Conservation (phyloP, 1,140 invertebrate species). For the Tetramorium simillimum region DNA sequence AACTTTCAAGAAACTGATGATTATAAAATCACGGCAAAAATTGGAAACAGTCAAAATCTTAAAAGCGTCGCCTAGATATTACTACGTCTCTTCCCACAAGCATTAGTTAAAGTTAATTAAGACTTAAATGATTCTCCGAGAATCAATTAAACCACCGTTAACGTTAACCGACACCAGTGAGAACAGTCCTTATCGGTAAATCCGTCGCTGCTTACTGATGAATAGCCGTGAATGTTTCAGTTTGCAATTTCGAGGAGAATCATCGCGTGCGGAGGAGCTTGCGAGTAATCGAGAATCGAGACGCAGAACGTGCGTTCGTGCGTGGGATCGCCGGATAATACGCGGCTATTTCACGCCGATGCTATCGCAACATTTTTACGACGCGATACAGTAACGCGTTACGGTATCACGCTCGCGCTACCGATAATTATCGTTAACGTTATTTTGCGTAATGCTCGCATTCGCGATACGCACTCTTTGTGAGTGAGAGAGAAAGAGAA, state of each 20-base stretch:
- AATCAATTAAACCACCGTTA: slow-evolving; percentile 35
- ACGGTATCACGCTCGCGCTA: slow-evolving; percentile 62
- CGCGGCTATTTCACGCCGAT: slow-evolving; percentile 56
- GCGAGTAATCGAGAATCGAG: slow-evolving; percentile 47
- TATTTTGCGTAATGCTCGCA: slow-evolving; percentile 45
- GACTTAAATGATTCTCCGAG: slow-evolving; percentile 41
- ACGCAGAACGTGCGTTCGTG: slow-evolving; percentile 58
- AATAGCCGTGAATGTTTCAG: slow-evolving; percentile 43
- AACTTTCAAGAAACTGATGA: neutral
- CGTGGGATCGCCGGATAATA: slow-evolving; percentile 59
- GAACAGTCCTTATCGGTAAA: slow-evolving; percentile 42
- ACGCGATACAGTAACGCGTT: slow-evolving; percentile 56
- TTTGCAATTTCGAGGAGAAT: slow-evolving; percentile 47
- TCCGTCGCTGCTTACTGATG: slow-evolving; percentile 25
- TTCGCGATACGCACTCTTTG: neutral
- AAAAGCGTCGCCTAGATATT: neutral
- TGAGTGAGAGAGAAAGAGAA: neutral
- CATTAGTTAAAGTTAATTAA: slow-evolving; percentile 48
- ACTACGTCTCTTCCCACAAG: neutral
- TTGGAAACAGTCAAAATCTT: neutral
- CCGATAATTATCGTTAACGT: slow-evolving; percentile 59
- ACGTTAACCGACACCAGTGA: slow-evolving; percentile 24
- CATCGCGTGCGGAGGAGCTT: slow-evolving; percentile 56
- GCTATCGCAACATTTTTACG: slow-evolving; percentile 57
- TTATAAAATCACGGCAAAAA: neutral